phyloP scores from a whole-genome alignment of 2,797 vertebrate species.

The Serranus cabrilla region DNA sequence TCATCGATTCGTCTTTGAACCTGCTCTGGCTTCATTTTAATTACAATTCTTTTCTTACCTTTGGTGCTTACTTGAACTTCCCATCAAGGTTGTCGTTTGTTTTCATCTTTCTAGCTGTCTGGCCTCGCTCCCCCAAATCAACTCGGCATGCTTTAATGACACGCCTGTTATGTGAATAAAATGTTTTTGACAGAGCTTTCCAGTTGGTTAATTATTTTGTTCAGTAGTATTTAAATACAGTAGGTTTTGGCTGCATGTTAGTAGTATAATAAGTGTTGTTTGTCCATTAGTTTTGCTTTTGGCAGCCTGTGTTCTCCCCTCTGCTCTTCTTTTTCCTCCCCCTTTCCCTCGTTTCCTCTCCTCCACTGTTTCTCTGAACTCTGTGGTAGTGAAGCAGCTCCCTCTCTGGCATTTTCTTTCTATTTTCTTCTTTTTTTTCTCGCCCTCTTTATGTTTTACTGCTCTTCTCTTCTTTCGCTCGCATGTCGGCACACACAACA shows the following conservation, averaged over 20 bases:
- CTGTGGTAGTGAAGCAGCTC: slow-evolving; percentile 15
- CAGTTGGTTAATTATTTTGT: slow-evolving; percentile 27
- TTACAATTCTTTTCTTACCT: slow-evolving; percentile 36
- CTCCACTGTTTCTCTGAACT: slow-evolving; percentile 22
- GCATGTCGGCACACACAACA: slow-evolving; percentile 28
- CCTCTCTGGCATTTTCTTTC: slow-evolving; percentile 34
- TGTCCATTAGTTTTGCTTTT: slow-evolving; percentile 6
- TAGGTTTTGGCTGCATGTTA: slow-evolving; percentile 12
- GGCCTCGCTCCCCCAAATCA: slow-evolving; percentile 25
- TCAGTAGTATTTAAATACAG: slow-evolving; percentile 16
- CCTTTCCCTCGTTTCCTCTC: background rate
- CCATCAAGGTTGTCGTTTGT: slow-evolving; percentile 49
- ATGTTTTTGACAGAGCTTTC: slow-evolving; percentile 37
- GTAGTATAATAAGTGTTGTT: slow-evolving; percentile 5
- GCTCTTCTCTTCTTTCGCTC: slow-evolving; percentile 23
- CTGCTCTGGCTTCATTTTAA: slow-evolving; percentile 41
- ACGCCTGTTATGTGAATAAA: slow-evolving; percentile 9
- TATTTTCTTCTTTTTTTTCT: slow-evolving; percentile 8
- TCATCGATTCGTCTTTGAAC: slow-evolving; percentile 42
- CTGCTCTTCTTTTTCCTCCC: background rate
- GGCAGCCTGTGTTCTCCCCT: background rate
- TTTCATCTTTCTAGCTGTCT: slow-evolving; percentile 21
- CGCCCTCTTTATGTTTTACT: slow-evolving; percentile 35
- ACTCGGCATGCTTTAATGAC: slow-evolving; percentile 18
- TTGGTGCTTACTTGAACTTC: slow-evolving; percentile 51